These are phyloP conservation scores for Palloptera scutellata DNA, from an alignment of 2,888 invertebrate species.

Conservation along the genomic window DNA sequence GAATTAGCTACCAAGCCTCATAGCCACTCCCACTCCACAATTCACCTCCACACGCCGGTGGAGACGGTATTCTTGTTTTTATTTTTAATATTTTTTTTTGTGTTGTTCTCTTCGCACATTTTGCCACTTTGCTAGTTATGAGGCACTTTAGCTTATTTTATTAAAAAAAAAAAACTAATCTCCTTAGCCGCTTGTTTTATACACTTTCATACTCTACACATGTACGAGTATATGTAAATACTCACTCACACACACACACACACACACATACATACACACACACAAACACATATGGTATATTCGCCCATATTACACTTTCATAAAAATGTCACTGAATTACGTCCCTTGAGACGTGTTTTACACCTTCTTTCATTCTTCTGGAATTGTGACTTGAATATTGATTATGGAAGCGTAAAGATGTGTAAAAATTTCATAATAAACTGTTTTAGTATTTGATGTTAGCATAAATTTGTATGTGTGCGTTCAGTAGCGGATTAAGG, in stretches of 20 bases:
- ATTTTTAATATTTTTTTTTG: too few species aligned
- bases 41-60: too few species aligned
- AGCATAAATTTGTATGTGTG: background rate
- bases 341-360: slow-evolving; percentile 15
- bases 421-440: slow-evolving; percentile 7
- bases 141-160: slow-evolving; percentile 19
- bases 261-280: slow-evolving; percentile 13
- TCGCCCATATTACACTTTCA: background rate
- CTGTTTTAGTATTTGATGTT: background rate
- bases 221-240: background rate
- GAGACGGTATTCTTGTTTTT: too few species aligned
- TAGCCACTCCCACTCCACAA: too few species aligned
- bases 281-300: too few species aligned
- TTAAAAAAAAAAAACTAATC: slow-evolving; percentile 14
- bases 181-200: background rate
- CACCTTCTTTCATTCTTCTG: slow-evolving; percentile 5
- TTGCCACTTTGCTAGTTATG: slow-evolving; percentile 24
- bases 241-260: slow-evolving; percentile 1
- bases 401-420: slow-evolving; percentile 23
- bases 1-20: background rate
- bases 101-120: slow-evolving; percentile 13
- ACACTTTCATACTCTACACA: slow-evolving; percentile 1
- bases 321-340: slow-evolving; percentile 25
- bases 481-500: background rate
- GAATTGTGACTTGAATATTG: slow-evolving; percentile 33